Base-by-base conservation (phyloP, 2,888 invertebrate species). In the Caenorhabditis sp. region DNA sequence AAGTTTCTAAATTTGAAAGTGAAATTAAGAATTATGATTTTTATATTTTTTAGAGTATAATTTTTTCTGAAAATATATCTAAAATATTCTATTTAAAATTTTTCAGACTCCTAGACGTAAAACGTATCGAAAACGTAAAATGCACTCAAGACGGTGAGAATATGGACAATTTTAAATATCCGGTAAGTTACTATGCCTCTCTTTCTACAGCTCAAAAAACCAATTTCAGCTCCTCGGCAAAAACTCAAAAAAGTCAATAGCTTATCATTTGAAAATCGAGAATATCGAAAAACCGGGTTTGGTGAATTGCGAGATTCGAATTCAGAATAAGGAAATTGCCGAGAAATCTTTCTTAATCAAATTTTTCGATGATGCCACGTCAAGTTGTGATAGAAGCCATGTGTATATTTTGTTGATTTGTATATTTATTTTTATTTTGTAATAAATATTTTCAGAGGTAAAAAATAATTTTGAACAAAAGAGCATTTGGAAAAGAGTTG, bases 101-200 rank as follows among this genome's bases (percentile, higher is more conserved):
- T 59, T 59, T 26, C 53, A 72, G 72, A 72, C 57, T 72, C 56
- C 58, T 62, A 52, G 65, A 67, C 38, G 64, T 72, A 53, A 72
- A 68, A 62, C 67, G 72, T 27, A 56, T 72, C 17, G 72, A 72
- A 59, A 64, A 58, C 31, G 62, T 68, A 31, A 72, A 68, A 59
- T 72, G 72, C 53, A 68, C 65, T 14, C 62, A 67, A 20, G 59
- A 72, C 58, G 68, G 68, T 38, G 62, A 65, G 49, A 60, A 43
- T 56, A 50, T 62, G 3, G 72, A 72, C 49, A 62, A 68, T 50
- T 72, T 72, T 53, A 72, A 72, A 62, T 72, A 72, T 43, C 72
- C 72, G 67, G 72, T 72, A 56, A 17, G 53, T 23, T 12, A 21
- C 21, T 23, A 21, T 23, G 8, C 4, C 5, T 20, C 2, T n/a